phyloP scores from a whole-genome alignment of 1,140 invertebrate genomes.

The Calliopsis andreniformis region DNA sequence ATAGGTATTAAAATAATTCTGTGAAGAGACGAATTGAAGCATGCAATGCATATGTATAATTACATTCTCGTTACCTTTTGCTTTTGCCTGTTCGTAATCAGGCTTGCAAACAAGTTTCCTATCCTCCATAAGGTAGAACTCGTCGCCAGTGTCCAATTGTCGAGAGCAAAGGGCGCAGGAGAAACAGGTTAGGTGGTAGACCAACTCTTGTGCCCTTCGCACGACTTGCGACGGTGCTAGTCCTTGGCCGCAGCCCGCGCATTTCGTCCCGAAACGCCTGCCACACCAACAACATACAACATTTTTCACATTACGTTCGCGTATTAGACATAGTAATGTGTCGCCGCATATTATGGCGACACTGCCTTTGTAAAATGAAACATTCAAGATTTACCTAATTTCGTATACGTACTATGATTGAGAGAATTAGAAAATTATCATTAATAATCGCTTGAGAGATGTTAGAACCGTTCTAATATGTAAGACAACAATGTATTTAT shows the following conservation, averaged over 20 bases:
- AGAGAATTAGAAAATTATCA: too few relatives aligned
- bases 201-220: constrained; percentile 94
- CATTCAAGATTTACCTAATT: too few relatives aligned
- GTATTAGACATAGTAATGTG: constrained; percentile 57
- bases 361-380: background rate
- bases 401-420: background rate
- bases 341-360: background rate
- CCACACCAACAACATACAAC: constrained; percentile 84
- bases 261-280: constrained; percentile 98
- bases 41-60: too few relatives aligned
- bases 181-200: constrained; percentile 99
- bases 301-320: constrained; percentile 83
- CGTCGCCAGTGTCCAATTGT: constrained; percentile 97
- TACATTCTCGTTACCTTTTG: constrained; percentile 89
- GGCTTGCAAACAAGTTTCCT: constrained; percentile 98
- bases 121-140: constrained; percentile 99
- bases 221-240: constrained; percentile 98
- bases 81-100: constrained; percentile 97
- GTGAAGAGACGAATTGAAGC: too few relatives aligned
- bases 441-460: too few relatives aligned
- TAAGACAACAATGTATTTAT: too few relatives aligned
- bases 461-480: too few relatives aligned
- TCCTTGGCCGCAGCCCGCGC: constrained; percentile 97
- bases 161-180: constrained; percentile 96
- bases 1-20: too few relatives aligned